Evolutionary conservation across 2,797 vertebrate genomes (phyloP).

Genomic region (Microhierax caerulescens): DNA sequence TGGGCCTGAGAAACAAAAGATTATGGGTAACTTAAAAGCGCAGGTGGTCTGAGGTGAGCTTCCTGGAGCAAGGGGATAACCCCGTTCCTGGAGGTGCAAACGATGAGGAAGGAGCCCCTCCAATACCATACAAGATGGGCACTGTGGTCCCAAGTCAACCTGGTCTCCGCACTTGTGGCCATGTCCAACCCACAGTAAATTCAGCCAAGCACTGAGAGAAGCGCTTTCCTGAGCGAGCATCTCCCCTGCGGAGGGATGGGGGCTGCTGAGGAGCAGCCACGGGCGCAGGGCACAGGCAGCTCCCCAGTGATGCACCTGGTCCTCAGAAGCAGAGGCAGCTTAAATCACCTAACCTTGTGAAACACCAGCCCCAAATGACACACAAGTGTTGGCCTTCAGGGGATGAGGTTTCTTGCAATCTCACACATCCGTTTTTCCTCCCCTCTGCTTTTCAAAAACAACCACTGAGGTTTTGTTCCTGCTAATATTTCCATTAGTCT

Average conservation of each 20-base stretch:
- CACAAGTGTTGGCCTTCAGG: accelerated
- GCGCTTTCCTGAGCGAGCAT: accelerated
- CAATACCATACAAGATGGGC: accelerated
- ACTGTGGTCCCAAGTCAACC: accelerated
- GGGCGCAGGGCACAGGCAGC: background rate
- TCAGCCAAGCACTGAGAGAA: background rate
- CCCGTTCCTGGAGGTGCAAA: background rate
- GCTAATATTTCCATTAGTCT: background rate
- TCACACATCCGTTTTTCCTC: background rate
- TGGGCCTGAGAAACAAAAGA: background rate
- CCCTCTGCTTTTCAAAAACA: background rate
- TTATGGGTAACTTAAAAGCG: no score
- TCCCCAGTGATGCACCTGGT: background rate
- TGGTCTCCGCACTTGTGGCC: background rate
- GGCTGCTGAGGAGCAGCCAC: accelerated
- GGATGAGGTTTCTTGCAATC: background rate
- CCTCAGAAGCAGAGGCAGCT: background rate
- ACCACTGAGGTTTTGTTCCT: background rate
- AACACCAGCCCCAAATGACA: accelerated
- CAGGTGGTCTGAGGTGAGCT: background rate
- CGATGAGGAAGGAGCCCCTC: accelerated
- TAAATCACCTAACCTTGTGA: accelerated
- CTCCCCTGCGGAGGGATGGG: accelerated
- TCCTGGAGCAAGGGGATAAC: background rate
- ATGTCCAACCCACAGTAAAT: accelerated